Conservation (phyloP, 1,140 invertebrate species). For the Musca domestica region DNA sequence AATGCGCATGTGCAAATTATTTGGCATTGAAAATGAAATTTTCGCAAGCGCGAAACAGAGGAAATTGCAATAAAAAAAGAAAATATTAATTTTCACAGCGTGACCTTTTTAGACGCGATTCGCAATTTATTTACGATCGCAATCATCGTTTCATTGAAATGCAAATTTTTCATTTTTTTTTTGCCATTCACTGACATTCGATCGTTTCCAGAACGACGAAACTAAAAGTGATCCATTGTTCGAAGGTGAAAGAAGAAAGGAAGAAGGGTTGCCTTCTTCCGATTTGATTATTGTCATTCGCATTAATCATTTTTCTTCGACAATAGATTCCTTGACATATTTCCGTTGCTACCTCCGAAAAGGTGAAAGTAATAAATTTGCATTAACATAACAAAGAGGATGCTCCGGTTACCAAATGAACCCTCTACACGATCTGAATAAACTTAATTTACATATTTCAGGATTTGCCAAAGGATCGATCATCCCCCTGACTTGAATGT, state of each 20-base stretch:
- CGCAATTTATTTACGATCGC: conserved; percentile 11
- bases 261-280: background rate
- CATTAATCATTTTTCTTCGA: conserved; percentile 20
- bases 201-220: conserved; percentile 17
- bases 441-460: conserved; percentile 22
- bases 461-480: background rate
- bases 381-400: background rate
- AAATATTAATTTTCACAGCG: conserved; percentile 24
- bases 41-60: too few relatives aligned
- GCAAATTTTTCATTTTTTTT: conserved; percentile 14
- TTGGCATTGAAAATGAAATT: background rate
- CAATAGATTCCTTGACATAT: background rate
- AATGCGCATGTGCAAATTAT: conserved; percentile 19
- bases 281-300: background rate
- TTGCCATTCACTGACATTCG: conserved; percentile 10
- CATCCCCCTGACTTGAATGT: background rate
- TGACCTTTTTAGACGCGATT: conserved; percentile 6
- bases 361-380: conserved; percentile 12
- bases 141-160: conserved; percentile 9
- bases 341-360: conserved; percentile 2
- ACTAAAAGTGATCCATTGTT: conserved; percentile 21
- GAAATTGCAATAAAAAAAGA: background rate
- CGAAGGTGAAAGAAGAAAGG: background rate
- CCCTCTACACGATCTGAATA: background rate
- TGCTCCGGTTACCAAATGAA: background rate